Base-by-base conservation (phyloP, 2,888 invertebrate species). In the Rhodophaea formosa region DNA sequence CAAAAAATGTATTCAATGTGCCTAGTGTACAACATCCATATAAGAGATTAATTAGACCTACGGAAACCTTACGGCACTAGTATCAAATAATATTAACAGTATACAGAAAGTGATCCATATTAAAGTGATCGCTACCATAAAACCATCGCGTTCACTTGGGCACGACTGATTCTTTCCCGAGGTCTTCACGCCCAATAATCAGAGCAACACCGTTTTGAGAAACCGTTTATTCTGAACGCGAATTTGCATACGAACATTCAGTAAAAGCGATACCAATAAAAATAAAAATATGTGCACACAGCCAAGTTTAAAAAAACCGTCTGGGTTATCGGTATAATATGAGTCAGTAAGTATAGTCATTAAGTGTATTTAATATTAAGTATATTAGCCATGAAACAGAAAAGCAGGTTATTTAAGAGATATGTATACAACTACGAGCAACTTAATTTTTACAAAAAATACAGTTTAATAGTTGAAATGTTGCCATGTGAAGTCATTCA, bases 181-280 rank as follows among this genome's bases (percentile, higher is more conserved):
- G 65, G 64, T 70, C 75, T 87, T 86, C 83, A 86, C 86, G 86
- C 81, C 75, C 72, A 77, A 82, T 86, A 84, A 86, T 72, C 82
- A 82, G 83, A 79, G 78, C 80, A 81, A 75, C 78, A 81, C 82
- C 73, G 75, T 81, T 86, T 78, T 71, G 75, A 76, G 70, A 77
- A 80, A 80, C 83, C 79, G 85, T 85, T 85, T 79, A 74, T 75
- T 77, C 75, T 66, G 70, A 68, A 67, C 59, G 63, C 65, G 68
- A 81, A 86, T 89, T 86, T 86, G 80, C 86, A 86, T 88, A 86
- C 79, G 80, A 77, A 74, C 72, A 68, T 68, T 72, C 63, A 39
- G 39, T 39, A 39, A 72, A 60, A 61, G 57, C 56, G 56, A 65
- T 71, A 5, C 3, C 39, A 8, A 5, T 39, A 0, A 39, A 6